These are phyloP conservation scores for Sula dactylatra DNA, from an alignment of 2,113 vertebrate species.

Conservation along the genomic window DNA sequence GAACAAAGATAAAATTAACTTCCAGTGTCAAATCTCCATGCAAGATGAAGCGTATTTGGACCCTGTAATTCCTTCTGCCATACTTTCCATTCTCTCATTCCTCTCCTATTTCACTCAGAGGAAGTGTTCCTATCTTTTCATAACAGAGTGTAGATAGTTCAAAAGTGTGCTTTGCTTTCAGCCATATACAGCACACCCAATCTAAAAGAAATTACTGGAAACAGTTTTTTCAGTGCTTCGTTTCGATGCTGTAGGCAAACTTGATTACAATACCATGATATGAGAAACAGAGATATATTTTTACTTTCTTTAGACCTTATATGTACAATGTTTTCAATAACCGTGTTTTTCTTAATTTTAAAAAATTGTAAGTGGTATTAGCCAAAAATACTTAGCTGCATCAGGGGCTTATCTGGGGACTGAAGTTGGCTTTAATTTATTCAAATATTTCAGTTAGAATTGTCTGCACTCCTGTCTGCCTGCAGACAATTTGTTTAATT, in stretches of 20 bases:
- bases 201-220: neutral
- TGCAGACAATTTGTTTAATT: neutral
- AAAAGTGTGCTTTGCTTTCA: conserved; percentile 8
- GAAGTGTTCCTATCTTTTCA: conserved; percentile 28
- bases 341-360: neutral
- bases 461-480: neutral
- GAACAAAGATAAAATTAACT: neutral
- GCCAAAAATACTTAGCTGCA: neutral
- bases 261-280: neutral
- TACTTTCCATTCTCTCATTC: conserved; percentile 16
- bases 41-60: neutral
- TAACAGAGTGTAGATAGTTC: neutral
- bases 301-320: neutral
- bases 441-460: neutral
- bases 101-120: neutral
- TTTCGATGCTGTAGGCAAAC: neutral
- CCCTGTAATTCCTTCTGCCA: neutral
- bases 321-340: neutral
- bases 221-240: neutral
- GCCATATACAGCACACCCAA: neutral
- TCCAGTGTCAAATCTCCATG: neutral
- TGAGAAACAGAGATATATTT: neutral
- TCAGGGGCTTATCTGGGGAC: neutral
- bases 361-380: neutral
- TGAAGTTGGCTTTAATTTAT: neutral